Base-by-base conservation (phyloP, 2,888 invertebrate species). In the Synanthedon myopaeformis region DNA sequence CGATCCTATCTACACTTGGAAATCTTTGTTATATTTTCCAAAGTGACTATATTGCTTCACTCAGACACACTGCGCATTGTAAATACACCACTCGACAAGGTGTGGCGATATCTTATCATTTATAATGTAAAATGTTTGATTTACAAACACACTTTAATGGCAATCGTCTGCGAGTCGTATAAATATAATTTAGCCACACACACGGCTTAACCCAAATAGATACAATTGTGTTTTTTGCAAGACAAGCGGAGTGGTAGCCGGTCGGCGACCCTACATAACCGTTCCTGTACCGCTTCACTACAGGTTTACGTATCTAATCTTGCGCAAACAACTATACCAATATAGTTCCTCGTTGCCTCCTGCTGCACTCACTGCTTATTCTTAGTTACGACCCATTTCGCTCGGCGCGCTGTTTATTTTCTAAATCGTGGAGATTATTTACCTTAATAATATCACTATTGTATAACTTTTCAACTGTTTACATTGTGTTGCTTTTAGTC, bases 231-330 rank as follows among this genome's bases (percentile, higher is more conserved):
- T 45, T 45, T 45, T 45, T 45, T 45, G 45, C 45, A 10, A 35
- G 35, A 35, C 19, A 54, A 52, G 53, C 51, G 56, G 53, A 54
- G 53, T 52, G 56, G 56, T 56, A 55, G 57, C 55, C 62, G 58
- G 59, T 60, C 63, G 60, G 56, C 60, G 60, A 63, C 55, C 61
- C 55, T 63, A 28, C 17, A 14, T 6, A 23, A 51, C 51, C 28
- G n/a, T 14, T 13, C 45, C 13, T n/a, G 14, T 45, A n/a, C 8
- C 45, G 45, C 45, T 45, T 57, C 59, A 65, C 64, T 71, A 66
- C 73, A 72, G 70, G 73, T 77, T 75, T 73, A 70, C 66, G 69
- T 72, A 73, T 72, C 76, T 75, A 74, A 78, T 76, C 78, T 76
- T 74, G 66, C 65, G 67, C 76, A 78, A 78, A 79, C 74, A 76